These are phyloP conservation scores for Porites lobata DNA, from an alignment of 92 coral and sea anemone genomes.

Conservation along the genomic window DNA sequence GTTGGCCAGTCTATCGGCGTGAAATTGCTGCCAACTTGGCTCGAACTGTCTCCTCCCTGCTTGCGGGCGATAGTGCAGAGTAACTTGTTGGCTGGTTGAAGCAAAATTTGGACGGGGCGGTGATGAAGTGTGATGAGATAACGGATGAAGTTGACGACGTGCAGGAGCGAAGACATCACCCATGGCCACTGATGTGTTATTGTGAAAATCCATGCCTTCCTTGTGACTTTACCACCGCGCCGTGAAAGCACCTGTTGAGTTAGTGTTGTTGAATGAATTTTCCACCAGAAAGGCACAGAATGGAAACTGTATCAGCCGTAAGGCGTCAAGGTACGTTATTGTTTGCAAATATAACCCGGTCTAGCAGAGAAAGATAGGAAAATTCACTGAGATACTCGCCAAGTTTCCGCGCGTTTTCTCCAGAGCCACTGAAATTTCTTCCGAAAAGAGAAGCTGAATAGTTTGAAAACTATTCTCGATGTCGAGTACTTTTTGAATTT, in stretches of 20 bases:
- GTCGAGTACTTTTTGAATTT: background rate
- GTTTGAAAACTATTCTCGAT: background rate
- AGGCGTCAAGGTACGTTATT: background rate
- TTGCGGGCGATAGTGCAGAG: conserved; percentile 51
- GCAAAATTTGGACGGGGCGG: background rate
- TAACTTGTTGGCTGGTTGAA: conserved; percentile 22
- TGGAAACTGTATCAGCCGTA: background rate
- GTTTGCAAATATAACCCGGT: background rate
- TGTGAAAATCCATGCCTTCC: conserved; percentile 30
- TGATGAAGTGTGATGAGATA: background rate
- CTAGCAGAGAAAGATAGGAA: background rate
- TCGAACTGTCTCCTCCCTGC: conserved; percentile 12
- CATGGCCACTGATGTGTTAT: conserved; percentile 18
- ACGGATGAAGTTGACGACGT: background rate
- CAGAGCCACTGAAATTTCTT: background rate
- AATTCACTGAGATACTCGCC: background rate
- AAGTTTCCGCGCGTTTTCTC: background rate
- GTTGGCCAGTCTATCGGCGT: conserved; percentile 1
- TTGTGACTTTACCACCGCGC: background rate
- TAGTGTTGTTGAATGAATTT: conserved; percentile 37
- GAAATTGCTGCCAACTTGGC: background rate
- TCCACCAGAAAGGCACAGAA: conserved; percentile 32
- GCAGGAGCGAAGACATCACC: conserved; percentile 13
- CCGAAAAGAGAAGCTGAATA: background rate
- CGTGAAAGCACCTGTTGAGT: conserved; percentile 33